A percentile compares a stretch with the other conserved stretches of the same genome.
Evolutionary conservation across 2,797 vertebrate species (phyloP).

Genomic region (Benthosema pterotum): DNA sequence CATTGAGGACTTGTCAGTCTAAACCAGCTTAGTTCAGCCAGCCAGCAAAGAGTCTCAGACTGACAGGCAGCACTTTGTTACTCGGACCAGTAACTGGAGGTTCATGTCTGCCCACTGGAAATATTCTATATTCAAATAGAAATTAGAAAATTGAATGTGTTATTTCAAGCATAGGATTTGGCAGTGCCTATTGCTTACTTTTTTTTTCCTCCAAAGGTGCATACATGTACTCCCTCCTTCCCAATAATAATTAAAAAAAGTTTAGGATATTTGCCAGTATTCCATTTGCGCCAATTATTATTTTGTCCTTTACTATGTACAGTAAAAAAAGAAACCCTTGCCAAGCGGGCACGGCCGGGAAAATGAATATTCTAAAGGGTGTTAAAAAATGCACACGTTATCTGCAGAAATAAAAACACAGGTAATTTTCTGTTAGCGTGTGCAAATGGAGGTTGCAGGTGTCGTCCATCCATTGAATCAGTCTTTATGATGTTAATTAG

Average conservation of each 20-base stretch:
- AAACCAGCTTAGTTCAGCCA: slow-evolving; percentile 86
- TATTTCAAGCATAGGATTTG: slow-evolving; percentile 67
- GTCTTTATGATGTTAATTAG: slow-evolving; percentile 88
- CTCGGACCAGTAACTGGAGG: slow-evolving; percentile 77
- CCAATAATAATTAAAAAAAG: slow-evolving; percentile 1
- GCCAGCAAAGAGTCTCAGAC: slow-evolving; percentile 80
- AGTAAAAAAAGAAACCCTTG: slow-evolving; percentile 50
- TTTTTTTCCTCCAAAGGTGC: slow-evolving; percentile 39
- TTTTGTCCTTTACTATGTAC: slow-evolving; percentile 59
- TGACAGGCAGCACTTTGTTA: slow-evolving; percentile 79
- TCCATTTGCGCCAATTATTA: slow-evolving; percentile 66
- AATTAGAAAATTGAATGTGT: slow-evolving; percentile 76
- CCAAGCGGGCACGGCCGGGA: slow-evolving; percentile 39
- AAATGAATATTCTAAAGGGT: slow-evolving; percentile 67
- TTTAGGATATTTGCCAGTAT: slow-evolving; percentile 63
- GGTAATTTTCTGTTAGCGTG: slow-evolving; percentile 72
- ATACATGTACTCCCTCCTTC: slow-evolving; percentile 22
- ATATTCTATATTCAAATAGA: slow-evolving; percentile 81
- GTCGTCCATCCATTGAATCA: slow-evolving; percentile 72
- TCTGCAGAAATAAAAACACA: slow-evolving; percentile 78
- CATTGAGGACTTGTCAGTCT: slow-evolving; percentile 76
- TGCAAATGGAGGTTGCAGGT: slow-evolving; percentile 85
- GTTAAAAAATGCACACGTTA: slow-evolving; percentile 72
- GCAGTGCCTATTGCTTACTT: slow-evolving; percentile 30
- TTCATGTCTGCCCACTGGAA: slow-evolving; percentile 65